These are phyloP conservation scores for Ciconia stormi DNA, from an alignment of 2,113 vertebrate genomes.

Conservation along the genomic window DNA sequence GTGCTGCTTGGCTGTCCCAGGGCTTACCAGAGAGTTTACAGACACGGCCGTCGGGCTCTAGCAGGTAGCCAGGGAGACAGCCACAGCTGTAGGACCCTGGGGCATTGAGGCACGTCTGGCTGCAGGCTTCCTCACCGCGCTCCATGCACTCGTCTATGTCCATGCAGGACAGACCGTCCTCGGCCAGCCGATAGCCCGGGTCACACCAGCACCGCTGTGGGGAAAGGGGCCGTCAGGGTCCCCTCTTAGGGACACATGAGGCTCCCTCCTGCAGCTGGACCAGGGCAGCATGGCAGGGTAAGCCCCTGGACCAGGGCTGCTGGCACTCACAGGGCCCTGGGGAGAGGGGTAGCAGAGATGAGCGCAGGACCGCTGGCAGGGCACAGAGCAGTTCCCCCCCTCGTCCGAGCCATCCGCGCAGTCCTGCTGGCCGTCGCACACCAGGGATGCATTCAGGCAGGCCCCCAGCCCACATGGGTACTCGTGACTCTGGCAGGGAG, in stretches of 20 bases:
- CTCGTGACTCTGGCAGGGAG: constrained; percentile 72
- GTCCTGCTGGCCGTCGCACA: constrained; percentile 80
- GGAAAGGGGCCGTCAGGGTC: neutral
- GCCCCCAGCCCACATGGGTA: constrained; percentile 75
- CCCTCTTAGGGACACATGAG: accelerated
- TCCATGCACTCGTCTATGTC: constrained; percentile 84
- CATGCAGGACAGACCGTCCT: constrained; percentile 65
- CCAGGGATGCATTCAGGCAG: constrained; percentile 77
- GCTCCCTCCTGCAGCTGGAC: neutral
- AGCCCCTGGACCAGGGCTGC: neutral
- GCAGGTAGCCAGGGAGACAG: constrained; percentile 82
- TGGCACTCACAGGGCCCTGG: constrained; percentile 79
- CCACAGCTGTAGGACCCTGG: constrained; percentile 81
- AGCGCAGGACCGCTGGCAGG: constrained; percentile 69
- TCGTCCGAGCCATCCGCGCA: constrained; percentile 86
- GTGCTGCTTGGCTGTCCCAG: accelerated
- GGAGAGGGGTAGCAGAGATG: constrained; percentile 83
- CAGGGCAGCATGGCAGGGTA: neutral
- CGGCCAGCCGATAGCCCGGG: constrained; percentile 74
- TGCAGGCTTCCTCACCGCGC: constrained; percentile 47
- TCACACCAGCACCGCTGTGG: constrained; percentile 83
- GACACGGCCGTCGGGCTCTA: constrained; percentile 79
- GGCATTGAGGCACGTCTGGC: constrained; percentile 84
- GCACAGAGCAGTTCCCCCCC: constrained; percentile 72
- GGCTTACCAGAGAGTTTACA: constrained; percentile 85